Percentiles rank a stretch among this genome's conserved stretches.
Conservation (phyloP, 2,888 invertebrate genomes). For the Brenthis ino region DNA sequence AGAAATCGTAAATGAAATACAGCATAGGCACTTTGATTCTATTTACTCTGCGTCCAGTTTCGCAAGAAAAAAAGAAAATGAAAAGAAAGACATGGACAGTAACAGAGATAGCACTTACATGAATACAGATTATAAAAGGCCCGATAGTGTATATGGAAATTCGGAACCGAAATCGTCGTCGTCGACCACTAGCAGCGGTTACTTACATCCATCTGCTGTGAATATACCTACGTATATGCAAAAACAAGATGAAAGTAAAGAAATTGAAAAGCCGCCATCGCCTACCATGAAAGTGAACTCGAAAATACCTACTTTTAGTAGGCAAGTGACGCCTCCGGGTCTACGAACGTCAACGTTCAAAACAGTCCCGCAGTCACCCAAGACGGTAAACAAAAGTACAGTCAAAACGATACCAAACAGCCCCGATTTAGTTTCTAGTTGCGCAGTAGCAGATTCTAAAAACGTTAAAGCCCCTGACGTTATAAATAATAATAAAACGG, state of each 20-base stretch:
- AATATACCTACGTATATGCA: conserved; percentile 82
- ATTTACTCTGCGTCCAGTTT: conserved; percentile 91
- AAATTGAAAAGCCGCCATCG: conserved; percentile 66
- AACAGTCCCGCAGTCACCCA: conserved; percentile 70
- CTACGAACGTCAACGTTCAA: conserved; percentile 71
- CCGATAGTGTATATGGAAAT: conserved; percentile 85
- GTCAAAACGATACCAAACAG: conserved; percentile 79
- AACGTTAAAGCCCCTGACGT: conserved; percentile 84
- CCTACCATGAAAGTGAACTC: conserved; percentile 71
- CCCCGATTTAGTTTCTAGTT: conserved; percentile 88
- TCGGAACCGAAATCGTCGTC: conserved; percentile 82
- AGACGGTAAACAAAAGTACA: conserved; percentile 59
- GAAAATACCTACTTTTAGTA: conserved; percentile 73
- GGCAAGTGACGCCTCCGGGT: conserved; percentile 79
- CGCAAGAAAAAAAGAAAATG: conserved; percentile 83
- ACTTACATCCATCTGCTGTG: conserved; percentile 87
- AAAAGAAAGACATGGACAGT: conserved; percentile 52
- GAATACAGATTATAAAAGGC: conserved; percentile 83
- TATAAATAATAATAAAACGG: conserved; percentile 73
- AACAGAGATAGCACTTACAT: conserved; percentile 82
- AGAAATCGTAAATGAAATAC: conserved; percentile 94
- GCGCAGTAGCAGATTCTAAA: conserved; percentile 78
- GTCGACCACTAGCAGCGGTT: conserved; percentile 86
- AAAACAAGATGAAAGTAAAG: conserved; percentile 48
- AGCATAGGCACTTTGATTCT: conserved; percentile 92